Base-by-base conservation (phyloP, 2,113 vertebrate genomes). In the Neopipo cinnamomea region DNA sequence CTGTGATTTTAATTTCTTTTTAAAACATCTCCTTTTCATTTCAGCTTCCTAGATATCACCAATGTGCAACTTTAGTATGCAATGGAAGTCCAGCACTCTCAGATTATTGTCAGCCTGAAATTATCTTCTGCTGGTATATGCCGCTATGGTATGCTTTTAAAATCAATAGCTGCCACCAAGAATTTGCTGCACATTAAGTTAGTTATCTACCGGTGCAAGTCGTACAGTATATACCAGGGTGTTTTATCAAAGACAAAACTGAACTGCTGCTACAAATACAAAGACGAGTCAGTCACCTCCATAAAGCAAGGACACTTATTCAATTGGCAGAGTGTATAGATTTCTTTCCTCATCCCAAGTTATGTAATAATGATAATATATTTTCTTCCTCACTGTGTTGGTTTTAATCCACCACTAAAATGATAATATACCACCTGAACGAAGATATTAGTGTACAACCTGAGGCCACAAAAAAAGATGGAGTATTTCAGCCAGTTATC, bases 101-200 rank as follows among this genome's bases (percentile, higher is more conserved):
- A 91, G 65, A 94, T 75, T 85, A 74, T 58, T 87, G 70, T 91
- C 53, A 53, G 21, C 8, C 49, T 63, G 46, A 89, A 79, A 93
- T 83, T 28, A 71, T 95, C n/a, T 88, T 91, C 42, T 85, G 46
- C 55, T 85, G 18, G 35, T 82, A 83, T 74, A 62, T n/a, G 8
- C 11, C 85, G 12, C 72, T 83, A 55, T 35, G 46, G 11, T 71
- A 80, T 2, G 3, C 20, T 71, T 73, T 95, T 85, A 80, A 90
- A 96, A 92, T 93, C 91, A 89, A 93, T 92, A 96, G 24, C 91
- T 96, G n/a, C 58, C 39, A 87, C 77, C 14, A 66, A 94, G 72
- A 89, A 91, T 93, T 87, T 70, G 71, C 20, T 85, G 35, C 2
- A 1, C 28, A 71, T 95, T 91, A 90, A 83, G 33, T 73, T 95